A percentile compares a stretch with the other conserved stretches of the same genome.
Evolutionary conservation across 2,888 invertebrate species (phyloP).

Genomic region (Epirrita christyi): DNA sequence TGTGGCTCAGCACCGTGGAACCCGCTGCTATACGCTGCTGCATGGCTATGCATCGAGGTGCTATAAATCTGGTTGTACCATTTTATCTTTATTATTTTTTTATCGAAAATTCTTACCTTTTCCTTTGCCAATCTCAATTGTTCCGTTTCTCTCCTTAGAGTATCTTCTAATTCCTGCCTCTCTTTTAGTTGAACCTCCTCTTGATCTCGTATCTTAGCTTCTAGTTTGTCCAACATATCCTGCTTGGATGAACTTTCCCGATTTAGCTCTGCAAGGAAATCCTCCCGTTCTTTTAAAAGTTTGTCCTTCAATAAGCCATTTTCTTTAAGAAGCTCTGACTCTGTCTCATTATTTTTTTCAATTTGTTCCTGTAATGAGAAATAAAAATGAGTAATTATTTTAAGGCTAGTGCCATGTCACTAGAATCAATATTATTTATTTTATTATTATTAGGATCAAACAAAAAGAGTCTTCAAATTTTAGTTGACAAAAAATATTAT

Average conservation of each 20-base stretch:
- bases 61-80: too few relatives aligned
- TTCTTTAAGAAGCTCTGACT: slow-evolving; percentile 72
- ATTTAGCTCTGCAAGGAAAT: slow-evolving; percentile 76
- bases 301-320: slow-evolving; percentile 76
- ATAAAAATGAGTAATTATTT: neutral
- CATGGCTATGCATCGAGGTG: too few relatives aligned
- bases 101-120: slow-evolving; percentile 59
- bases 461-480: too few relatives aligned
- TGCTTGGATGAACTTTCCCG: slow-evolving; percentile 82
- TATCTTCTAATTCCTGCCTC: slow-evolving; percentile 65
- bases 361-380: slow-evolving; percentile 65
- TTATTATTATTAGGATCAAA: too few relatives aligned
- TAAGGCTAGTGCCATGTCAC: too few relatives aligned
- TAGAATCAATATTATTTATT: too few relatives aligned
- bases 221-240: slow-evolving; percentile 76
- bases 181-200: slow-evolving; percentile 73
- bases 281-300: slow-evolving; percentile 75
- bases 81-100: too few relatives aligned
- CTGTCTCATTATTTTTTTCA: slow-evolving; percentile 66
- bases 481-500: too few relatives aligned
- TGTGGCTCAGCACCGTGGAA: too few relatives aligned
- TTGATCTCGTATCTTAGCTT: slow-evolving; percentile 76
- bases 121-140: slow-evolving; percentile 71
- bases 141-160: slow-evolving; percentile 71
- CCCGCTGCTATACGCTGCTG: too few relatives aligned